phyloP scores from a whole-genome alignment of 35 echinoderm and acorn worm genomes.

The Lytechinus pictus region DNA sequence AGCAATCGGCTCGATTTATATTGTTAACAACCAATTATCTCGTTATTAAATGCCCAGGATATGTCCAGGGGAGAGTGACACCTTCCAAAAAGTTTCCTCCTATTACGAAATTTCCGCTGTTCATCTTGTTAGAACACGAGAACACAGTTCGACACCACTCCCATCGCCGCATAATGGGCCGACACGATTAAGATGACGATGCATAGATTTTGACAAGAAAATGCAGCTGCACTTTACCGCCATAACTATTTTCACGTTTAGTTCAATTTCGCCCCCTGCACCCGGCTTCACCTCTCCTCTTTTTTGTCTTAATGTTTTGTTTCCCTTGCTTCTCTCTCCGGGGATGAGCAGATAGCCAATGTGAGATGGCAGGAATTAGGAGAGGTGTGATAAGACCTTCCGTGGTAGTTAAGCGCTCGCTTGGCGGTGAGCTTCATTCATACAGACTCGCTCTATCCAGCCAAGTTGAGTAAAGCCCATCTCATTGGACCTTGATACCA shows the following conservation, averaged over 20 bases:
- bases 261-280: neutral
- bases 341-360: neutral
- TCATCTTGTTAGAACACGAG: neutral
- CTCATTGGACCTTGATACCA: neutral
- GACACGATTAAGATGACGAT: neutral
- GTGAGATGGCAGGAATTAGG: neutral
- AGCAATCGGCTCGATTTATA: neutral
- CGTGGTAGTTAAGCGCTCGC: neutral
- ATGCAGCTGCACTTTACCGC: slow-evolving; percentile 36
- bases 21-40: slow-evolving; percentile 39
- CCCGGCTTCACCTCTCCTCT: neutral
- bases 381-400: neutral
- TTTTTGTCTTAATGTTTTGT: neutral
- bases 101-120: neutral
- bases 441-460: neutral
- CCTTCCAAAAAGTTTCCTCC: neutral
- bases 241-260: neutral
- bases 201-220: slow-evolving; percentile 21
- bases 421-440: neutral
- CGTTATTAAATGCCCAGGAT: neutral
- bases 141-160: neutral
- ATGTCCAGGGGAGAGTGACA: neutral
- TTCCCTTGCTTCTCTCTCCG: neutral
- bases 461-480: neutral
- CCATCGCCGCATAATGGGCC: neutral